Evolutionary conservation across 2,113 vertebrate genomes (phyloP).

Genomic region (Neomonachus schauinslandi): DNA sequence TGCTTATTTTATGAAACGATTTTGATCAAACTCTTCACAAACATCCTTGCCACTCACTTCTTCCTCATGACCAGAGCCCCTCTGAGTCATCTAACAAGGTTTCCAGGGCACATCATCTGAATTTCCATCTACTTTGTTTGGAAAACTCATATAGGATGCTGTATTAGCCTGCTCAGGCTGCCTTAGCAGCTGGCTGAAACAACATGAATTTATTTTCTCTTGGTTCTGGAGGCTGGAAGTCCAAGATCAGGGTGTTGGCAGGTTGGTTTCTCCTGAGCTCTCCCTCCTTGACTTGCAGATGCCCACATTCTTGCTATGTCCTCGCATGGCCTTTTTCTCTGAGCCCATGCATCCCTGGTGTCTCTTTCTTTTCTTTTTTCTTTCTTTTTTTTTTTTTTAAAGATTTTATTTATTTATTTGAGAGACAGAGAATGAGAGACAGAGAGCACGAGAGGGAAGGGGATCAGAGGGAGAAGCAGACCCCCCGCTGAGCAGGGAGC

Average conservation of each 20-base stretch:
- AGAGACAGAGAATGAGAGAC: too few relatives aligned
- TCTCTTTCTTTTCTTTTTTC: conserved; percentile 12
- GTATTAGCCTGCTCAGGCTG: neutral
- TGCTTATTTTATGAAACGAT: conserved; percentile 10
- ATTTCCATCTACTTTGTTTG: neutral
- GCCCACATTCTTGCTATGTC: neutral
- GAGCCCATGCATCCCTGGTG: neutral
- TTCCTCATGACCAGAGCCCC: neutral
- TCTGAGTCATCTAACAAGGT: neutral
- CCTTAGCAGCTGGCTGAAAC: neutral
- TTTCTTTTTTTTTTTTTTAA: too few relatives aligned
- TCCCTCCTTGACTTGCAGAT: neutral
- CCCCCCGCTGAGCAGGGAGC: too few relatives aligned
- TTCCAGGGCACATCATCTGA: neutral
- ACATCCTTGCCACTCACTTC: neutral
- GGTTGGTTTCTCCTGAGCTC: neutral
- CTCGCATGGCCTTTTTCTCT: neutral
- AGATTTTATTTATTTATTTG: too few relatives aligned
- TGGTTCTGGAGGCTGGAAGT: conserved; percentile 20
- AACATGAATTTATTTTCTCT: conserved; percentile 11
- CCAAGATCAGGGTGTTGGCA: neutral
- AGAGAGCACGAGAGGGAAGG: too few relatives aligned
- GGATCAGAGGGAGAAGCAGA: too few relatives aligned
- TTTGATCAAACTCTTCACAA: neutral
- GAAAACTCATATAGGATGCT: neutral